These are phyloP conservation scores for Aricia artaxerxes DNA, from an alignment of 2,888 invertebrate species.

Conservation along the genomic window DNA sequence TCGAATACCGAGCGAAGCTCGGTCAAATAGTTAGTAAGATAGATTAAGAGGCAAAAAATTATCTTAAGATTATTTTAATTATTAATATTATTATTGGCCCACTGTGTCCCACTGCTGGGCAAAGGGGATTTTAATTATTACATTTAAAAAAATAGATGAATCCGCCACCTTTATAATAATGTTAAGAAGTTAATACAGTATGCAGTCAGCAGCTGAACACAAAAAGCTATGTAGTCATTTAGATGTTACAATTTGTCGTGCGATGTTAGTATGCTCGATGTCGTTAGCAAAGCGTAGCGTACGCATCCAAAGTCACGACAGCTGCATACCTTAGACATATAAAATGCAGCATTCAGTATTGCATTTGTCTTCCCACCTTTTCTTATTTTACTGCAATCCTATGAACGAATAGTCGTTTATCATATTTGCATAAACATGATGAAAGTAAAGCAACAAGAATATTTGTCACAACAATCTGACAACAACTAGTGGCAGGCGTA, in stretches of 20 bases:
- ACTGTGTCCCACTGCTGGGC: too few species aligned
- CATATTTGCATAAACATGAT: conserved; percentile 29
- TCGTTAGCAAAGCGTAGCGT: conserved; percentile 43
- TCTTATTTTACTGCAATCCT: conserved; percentile 83
- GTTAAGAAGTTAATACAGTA: background rate
- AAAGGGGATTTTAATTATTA: too few species aligned
- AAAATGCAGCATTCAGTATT: conserved; percentile 83
- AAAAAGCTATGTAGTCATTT: background rate
- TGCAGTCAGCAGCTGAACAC: background rate
- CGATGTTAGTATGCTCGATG: conserved; percentile 35
- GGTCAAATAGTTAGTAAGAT: too few species aligned
- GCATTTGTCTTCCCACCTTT: conserved; percentile 82
- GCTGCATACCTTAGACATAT: conserved; percentile 84
- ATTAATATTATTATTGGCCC: background rate
- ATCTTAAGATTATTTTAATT: background rate
- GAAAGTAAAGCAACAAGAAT: background rate
- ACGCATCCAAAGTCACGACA: conserved; percentile 47
- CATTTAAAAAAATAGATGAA: background rate
- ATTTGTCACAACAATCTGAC: background rate
- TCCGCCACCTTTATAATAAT: background rate
- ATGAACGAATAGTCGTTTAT: conserved; percentile 62
- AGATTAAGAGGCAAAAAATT: background rate
- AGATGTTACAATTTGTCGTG: conserved; percentile 16
- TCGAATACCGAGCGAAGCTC: too few species aligned
- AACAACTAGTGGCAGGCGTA: background rate